These are phyloP conservation scores for Fabriciana adippe DNA, from an alignment of 2,888 invertebrate genomes.

Conservation along the genomic window DNA sequence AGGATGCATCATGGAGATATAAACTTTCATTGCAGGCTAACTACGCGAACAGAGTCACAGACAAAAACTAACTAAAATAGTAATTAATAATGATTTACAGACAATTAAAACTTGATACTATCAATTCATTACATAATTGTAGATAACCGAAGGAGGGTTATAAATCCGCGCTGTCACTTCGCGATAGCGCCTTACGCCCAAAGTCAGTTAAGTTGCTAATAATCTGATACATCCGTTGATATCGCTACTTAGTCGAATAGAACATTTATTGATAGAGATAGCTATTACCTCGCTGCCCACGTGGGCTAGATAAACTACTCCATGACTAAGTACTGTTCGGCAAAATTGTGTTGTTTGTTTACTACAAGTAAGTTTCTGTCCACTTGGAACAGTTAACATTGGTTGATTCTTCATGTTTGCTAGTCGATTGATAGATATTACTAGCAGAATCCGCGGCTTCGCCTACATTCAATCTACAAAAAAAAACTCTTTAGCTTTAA, in stretches of 20 bases:
- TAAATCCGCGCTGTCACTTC: constrained; percentile 25
- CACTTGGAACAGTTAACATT: too few species aligned
- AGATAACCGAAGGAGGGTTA: not conserved
- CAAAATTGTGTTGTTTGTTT: too few species aligned
- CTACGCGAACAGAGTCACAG: too few species aligned
- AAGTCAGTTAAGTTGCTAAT: constrained; percentile 23
- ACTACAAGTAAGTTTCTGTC: too few species aligned
- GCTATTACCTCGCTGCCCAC: constrained; percentile 8
- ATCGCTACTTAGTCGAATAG: constrained; percentile 7
- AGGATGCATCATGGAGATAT: too few species aligned
- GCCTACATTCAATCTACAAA: too few species aligned
- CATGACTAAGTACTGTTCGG: not conserved
- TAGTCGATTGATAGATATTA: too few species aligned
- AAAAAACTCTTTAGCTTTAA: too few species aligned
- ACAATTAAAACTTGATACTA: not conserved
- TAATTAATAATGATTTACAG: not conserved
- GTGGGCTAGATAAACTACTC: constrained; percentile 7
- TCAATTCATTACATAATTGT: constrained; percentile 6
- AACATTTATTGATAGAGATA: constrained; percentile 22
- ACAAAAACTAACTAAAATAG: not conserved
- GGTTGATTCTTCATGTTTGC: too few species aligned
- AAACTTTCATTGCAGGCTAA: too few species aligned
- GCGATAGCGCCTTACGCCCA: constrained; percentile 23
- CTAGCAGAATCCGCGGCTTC: too few species aligned
- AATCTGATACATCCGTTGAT: constrained; percentile 24